A percentile compares a stretch with the other conserved stretches of the same genome.
Evolutionary conservation across 2,888 invertebrate species (phyloP).

Genomic region (Epinotia demarniana): DNA sequence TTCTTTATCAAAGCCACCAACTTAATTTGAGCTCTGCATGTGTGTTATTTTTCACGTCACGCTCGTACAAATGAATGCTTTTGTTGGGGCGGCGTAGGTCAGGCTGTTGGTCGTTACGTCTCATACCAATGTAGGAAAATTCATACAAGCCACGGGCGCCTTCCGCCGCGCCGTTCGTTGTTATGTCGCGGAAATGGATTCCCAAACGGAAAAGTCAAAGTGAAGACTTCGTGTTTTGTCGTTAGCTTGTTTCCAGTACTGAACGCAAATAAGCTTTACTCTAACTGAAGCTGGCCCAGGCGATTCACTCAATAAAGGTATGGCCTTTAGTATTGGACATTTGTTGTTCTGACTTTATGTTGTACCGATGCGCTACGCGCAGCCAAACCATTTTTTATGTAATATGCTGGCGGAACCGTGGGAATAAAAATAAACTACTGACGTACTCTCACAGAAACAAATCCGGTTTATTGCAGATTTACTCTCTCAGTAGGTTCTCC

Average conservation of each 20-base stretch:
- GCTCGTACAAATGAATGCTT: slow-evolving; percentile 45
- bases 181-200: slow-evolving; percentile 74
- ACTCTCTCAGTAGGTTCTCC: too few relatives aligned
- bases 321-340: too few relatives aligned
- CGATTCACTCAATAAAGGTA: too few relatives aligned
- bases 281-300: neutral
- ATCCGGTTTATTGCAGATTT: too few relatives aligned
- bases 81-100: slow-evolving; percentile 51
- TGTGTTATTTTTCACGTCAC: slow-evolving; percentile 47
- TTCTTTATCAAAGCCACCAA: slow-evolving; percentile 56
- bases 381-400: too few relatives aligned
- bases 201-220: slow-evolving; percentile 66
- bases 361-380: too few relatives aligned
- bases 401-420: too few relatives aligned
- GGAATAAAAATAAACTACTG: too few relatives aligned
- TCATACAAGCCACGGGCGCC: slow-evolving; percentile 69
- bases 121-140: slow-evolving; percentile 59
- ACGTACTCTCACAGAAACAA: too few relatives aligned
- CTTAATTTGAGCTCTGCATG: slow-evolving; percentile 55
- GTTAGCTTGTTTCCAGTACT: slow-evolving; percentile 57
- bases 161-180: slow-evolving; percentile 64
- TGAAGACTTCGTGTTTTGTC: slow-evolving; percentile 58
- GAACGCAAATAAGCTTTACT: slow-evolving; percentile 50
- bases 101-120: slow-evolving; percentile 54
- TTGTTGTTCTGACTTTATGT: too few relatives aligned